Base-by-base conservation (phyloP, 2,797 vertebrate genomes). In the Tamandua tetradactyla region DNA sequence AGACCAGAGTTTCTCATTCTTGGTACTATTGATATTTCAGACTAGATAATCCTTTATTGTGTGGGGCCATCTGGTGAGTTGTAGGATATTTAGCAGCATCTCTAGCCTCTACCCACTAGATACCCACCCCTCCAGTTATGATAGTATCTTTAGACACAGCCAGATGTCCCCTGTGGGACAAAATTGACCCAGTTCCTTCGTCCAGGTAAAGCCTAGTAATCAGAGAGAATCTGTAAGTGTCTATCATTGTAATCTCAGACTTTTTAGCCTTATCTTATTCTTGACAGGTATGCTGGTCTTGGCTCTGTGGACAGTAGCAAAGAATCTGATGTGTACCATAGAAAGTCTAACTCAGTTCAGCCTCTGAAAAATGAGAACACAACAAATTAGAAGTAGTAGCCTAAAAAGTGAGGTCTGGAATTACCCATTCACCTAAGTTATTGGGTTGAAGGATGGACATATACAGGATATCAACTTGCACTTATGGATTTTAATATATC, bases 401-500 rank as follows among this genome's bases (percentile, higher is more conserved):
- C n/a, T 93, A 37, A 90, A 49, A 68, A 82, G 25, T 82, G 32
- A 12, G 35, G 57, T 85, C 68, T 87, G 44, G 30, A 10, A 57
- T 62, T 59, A 79, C 23, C 5, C 4, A 35, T 44, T 47, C 47
- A 57, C 25, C 0, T 93, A 62, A 52, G 17, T 82, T 95, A 85
- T 69, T 78, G 52, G 1, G 80, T 2, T 37, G 47, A 66, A 59
- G 35, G 71, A 55, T 76, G 32, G 25, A 62, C 13, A 32, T 42
- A 40, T 5, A 80, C 37, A 78, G 40, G 42, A 2, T 92, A 47
- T 90, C 12, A n/a, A 10, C 23, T 57, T 80, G 17, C 64, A 44
- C 87, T 93, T 74, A 30, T 76, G 66, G 18, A n/a, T 87, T 85
- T 92, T 82, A 93, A n/a, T 74, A 35, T 68, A 64, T 78, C 44